Evolutionary conservation across 2,888 invertebrate genomes (phyloP), one percentile per base, ranked within the genome.

Genomic region (Fragum whitleyi): DNA sequence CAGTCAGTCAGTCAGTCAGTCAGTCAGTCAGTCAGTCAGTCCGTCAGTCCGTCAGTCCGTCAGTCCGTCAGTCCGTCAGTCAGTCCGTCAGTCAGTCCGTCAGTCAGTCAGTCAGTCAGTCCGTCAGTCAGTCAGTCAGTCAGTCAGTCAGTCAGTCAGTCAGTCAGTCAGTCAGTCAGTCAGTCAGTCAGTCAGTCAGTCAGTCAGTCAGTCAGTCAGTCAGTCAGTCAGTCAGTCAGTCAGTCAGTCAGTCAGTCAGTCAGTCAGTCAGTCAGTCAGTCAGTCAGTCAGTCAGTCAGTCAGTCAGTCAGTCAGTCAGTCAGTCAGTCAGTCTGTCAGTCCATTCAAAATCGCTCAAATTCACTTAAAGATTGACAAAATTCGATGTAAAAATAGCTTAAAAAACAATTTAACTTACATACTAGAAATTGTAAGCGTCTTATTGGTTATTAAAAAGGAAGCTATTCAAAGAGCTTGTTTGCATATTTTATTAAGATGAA

Each of bases 71-170:
- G 61, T 61, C 61, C 68, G 67, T 75, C 68, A 55, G 53, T 75
- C 68, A 68, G 26, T 75, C 55, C 68, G 65, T 68, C 67, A 55
- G 32, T 67, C 74, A 68, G 51, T 75, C 53, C 55, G n/a, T 68
- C 68, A 68, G 67, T 68, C 74, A 68, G 32, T 75, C 55, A 68
- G 65, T 68, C 57, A n/a, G n/a, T 75, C 21, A 36, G 36, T 55
- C 74, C 65, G 5, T 65, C 2, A 28, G 28, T 51, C 57, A 47
- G 47, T 42, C 62, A 47, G 23, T 65, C 47, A 42, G 42, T 65
- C 74, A n/a, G n/a, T 65, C 51, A 47, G 42, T 62, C 16, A 9
- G 9, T 61, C 42, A 11, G 42, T 42, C 57, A 26, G 11, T 62
- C 28, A 14, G 26, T 62, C 14, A 7, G 11, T 62, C 62, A 11